Evolutionary conservation across 2,888 invertebrate genomes (phyloP).

Genomic region (Drosophila buzzatii): DNA sequence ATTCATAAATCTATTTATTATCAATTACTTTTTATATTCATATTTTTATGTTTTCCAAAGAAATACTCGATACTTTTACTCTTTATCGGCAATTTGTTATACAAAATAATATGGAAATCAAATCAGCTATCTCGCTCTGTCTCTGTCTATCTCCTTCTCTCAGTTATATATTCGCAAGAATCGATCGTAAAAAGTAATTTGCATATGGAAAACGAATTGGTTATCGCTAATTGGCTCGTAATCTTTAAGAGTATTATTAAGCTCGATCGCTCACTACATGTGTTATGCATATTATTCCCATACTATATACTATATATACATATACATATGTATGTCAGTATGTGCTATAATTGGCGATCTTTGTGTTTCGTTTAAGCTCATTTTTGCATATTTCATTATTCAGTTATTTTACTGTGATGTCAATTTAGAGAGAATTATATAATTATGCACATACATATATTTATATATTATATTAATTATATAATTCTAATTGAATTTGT

Average conservation of each 20-base stretch:
- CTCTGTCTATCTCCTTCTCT: background rate
- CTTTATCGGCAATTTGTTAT: background rate
- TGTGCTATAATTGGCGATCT: background rate
- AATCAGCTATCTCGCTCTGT: background rate
- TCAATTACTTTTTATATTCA: background rate
- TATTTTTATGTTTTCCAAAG: background rate
- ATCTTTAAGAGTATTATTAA: slow-evolving; percentile 2
- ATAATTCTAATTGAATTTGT: background rate
- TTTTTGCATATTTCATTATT: background rate
- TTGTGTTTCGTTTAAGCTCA: background rate
- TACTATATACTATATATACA: background rate
- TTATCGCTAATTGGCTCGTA: slow-evolving; percentile 8
- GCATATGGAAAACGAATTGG: slow-evolving; percentile 1
- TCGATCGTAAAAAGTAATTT: slow-evolving; percentile 5
- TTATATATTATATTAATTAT: background rate
- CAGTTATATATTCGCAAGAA: background rate
- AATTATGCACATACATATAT: too few relatives aligned
- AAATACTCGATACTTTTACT: background rate
- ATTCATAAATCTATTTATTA: background rate
- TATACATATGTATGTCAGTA: background rate
- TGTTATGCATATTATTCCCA: background rate
- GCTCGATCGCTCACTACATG: background rate
- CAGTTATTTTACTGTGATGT: background rate
- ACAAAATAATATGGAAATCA: background rate
- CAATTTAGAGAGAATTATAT: too few relatives aligned